Conservation (phyloP, 2,113 vertebrate genomes). For the Apodemus sylvaticus region DNA sequence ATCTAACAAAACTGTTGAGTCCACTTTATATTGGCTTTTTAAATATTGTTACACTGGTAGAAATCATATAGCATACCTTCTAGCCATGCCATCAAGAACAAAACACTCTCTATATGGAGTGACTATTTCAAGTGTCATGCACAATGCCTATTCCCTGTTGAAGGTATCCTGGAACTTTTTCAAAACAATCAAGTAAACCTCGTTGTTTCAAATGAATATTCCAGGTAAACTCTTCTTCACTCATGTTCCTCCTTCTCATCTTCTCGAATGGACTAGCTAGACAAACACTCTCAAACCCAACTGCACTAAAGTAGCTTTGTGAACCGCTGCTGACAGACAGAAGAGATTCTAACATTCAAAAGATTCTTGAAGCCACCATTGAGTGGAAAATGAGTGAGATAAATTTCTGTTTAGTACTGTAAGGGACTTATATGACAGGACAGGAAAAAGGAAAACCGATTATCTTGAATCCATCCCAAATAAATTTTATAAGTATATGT, state of each 20-base stretch:
- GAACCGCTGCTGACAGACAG: background rate
- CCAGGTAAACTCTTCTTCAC: background rate
- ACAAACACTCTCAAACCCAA: background rate
- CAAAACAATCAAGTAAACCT: background rate
- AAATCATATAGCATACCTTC: background rate
- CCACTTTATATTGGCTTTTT: background rate
- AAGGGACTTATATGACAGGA: background rate
- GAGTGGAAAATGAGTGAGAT: background rate
- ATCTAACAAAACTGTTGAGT: background rate
- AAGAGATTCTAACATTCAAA: background rate
- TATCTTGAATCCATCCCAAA: background rate
- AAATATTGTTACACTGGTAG: background rate
- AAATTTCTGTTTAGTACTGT: background rate
- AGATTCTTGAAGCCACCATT: background rate
- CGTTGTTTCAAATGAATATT: slow-evolving; percentile 6
- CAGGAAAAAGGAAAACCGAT: background rate
- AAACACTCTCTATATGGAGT: background rate
- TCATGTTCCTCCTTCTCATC: background rate
- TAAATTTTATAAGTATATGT: background rate
- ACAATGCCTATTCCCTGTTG: background rate
- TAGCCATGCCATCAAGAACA: background rate
- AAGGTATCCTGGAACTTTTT: background rate
- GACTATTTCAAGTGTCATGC: background rate
- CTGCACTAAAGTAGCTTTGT: background rate
- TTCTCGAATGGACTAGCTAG: background rate